Percentiles rank a stretch among this genome's conserved stretches.
These are phyloP conservation scores for Serripes groenlandicus DNA, from an alignment of 2,888 invertebrate species.

Conservation along the genomic window DNA sequence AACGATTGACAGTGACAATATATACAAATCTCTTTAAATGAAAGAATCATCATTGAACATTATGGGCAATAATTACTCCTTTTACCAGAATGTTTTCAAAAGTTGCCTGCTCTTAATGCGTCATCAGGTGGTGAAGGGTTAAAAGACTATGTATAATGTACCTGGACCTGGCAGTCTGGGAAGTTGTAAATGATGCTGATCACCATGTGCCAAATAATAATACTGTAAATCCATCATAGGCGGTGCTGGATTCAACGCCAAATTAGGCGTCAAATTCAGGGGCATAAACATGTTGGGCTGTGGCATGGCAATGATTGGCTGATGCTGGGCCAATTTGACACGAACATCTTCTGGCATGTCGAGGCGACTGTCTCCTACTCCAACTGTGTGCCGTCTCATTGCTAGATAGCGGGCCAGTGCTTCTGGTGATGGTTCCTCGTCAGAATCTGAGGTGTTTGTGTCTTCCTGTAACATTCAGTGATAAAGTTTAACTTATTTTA, in stretches of 20 bases:
- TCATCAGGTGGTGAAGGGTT: too few relatives aligned
- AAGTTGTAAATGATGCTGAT: conserved; percentile 97
- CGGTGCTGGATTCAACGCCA: conserved; percentile 93
- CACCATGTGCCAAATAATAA: conserved; percentile 91
- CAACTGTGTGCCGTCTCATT: conserved; percentile 95
- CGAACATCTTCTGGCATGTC: conserved; percentile 88
- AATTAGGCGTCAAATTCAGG: conserved; percentile 90
- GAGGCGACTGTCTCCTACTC: conserved; percentile 94
- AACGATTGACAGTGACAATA: too few relatives aligned
- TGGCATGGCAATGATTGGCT: conserved; percentile 81
- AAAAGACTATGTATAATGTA: too few relatives aligned
- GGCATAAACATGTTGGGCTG: conserved; percentile 80
- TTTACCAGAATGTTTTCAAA: too few relatives aligned
- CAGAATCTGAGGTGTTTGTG: conserved; percentile 83
- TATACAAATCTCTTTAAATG: too few relatives aligned
- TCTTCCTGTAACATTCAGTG: conserved; percentile 62
- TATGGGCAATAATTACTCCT: too few relatives aligned
- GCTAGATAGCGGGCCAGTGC: conserved; percentile 88
- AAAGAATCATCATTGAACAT: too few relatives aligned
- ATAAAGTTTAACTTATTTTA: not conserved
- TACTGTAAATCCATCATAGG: conserved; percentile 57
- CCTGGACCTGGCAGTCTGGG: conserved; percentile 92
- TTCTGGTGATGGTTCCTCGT: conserved; percentile 87
- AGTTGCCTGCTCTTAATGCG: too few relatives aligned
- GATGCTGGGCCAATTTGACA: conserved; percentile 82